Evolutionary conservation across 2,888 invertebrate genomes (phyloP).

Genomic region (Drepanosiphum platanoidis): DNA sequence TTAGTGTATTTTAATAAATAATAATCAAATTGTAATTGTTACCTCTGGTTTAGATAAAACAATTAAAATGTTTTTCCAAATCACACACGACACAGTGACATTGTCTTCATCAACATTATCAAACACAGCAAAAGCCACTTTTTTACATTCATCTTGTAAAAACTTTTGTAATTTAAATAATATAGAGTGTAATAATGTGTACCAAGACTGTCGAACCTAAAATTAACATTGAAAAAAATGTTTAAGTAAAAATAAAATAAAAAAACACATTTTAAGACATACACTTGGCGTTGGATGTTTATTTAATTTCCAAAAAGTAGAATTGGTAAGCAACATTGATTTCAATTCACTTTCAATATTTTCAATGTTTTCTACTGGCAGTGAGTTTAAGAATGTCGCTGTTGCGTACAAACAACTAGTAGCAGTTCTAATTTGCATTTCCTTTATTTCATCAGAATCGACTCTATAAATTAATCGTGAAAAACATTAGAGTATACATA

Average conservation of each 20-base stretch:
- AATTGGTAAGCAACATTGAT: constrained; percentile 46
- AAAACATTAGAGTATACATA: too few species aligned
- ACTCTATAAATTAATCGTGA: constrained; percentile 8
- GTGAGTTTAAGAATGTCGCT: constrained; percentile 39
- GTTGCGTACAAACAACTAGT: constrained; percentile 57
- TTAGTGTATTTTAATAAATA: too few species aligned
- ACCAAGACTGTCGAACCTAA: constrained; percentile 57
- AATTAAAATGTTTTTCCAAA: constrained; percentile 74
- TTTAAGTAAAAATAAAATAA: constrained; percentile 1
- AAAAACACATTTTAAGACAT: background rate
- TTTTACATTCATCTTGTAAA: constrained; percentile 63
- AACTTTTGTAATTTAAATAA: constrained; percentile 61
- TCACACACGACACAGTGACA: constrained; percentile 73
- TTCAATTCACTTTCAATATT: constrained; percentile 57
- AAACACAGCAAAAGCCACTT: constrained; percentile 66
- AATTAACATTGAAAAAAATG: background rate
- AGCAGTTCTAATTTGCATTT: constrained; percentile 59
- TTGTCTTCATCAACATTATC: constrained; percentile 76
- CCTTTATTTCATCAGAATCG: constrained; percentile 52
- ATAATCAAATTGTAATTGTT: background rate
- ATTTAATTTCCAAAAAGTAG: constrained; percentile 54
- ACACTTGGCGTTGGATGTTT: constrained; percentile 58
- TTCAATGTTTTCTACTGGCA: constrained; percentile 42
- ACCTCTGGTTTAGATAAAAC: constrained; percentile 50
- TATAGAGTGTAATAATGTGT: constrained; percentile 56